Evolutionary conservation across 2,888 invertebrate genomes (phyloP).

Genomic region (Gryllus longicercus): DNA sequence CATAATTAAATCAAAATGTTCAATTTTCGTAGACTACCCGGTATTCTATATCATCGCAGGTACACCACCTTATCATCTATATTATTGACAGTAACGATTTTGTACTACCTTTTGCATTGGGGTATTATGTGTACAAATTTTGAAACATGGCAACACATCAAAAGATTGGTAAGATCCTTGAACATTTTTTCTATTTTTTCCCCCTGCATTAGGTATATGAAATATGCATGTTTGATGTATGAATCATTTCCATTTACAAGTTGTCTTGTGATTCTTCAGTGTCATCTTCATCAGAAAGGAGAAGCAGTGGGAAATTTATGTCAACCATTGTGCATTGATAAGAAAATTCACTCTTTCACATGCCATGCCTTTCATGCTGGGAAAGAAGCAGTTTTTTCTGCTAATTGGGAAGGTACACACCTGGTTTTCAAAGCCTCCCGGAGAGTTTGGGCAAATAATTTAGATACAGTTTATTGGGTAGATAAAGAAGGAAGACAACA

Average conservation of each 20-base stretch:
- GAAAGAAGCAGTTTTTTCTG: constrained; percentile 61
- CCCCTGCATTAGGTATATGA: no score
- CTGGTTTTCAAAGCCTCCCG: constrained; percentile 57
- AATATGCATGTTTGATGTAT: neutral
- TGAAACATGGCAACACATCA: constrained; percentile 55
- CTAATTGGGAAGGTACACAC: constrained; percentile 55
- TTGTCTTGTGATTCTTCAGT: constrained; percentile 50
- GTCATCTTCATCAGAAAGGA: constrained; percentile 53
- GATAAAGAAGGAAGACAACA: constrained; percentile 49
- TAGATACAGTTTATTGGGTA: constrained; percentile 48
- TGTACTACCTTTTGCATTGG: constrained; percentile 55
- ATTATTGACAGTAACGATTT: constrained; percentile 45
- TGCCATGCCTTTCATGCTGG: constrained; percentile 61
- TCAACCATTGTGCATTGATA: constrained; percentile 56
- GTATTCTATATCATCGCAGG: constrained; percentile 32
- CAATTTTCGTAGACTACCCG: constrained; percentile 31
- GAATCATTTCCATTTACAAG: neutral
- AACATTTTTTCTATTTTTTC: neutral
- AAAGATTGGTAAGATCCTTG: constrained; percentile 32
- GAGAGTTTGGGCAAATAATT: constrained; percentile 46
- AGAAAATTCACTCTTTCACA: constrained; percentile 54
- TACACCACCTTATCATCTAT: constrained; percentile 41
- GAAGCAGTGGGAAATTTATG: constrained; percentile 62
- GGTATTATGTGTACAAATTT: constrained; percentile 57
- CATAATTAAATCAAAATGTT: constrained; percentile 18